A percentile compares a stretch with the other conserved stretches of the same genome.
Evolutionary conservation across 2,113 vertebrate genomes (phyloP).

Genomic region (Siphamia tubifer): DNA sequence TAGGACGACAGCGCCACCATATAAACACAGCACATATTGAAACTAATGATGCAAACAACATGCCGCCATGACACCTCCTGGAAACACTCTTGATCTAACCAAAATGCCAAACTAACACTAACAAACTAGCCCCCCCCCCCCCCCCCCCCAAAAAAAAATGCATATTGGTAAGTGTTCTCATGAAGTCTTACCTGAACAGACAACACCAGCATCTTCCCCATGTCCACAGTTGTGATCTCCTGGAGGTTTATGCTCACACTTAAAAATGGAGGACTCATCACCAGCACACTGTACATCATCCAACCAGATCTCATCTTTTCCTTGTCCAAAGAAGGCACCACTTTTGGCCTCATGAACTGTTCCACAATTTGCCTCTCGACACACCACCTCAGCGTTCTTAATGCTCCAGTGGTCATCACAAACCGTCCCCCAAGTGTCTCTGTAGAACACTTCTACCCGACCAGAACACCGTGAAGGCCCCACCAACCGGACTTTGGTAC

Average conservation of each 20-base stretch:
- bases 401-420: slow-evolving; percentile 68
- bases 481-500: slow-evolving; percentile 27
- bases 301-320: slow-evolving; percentile 56
- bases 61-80: too few species aligned
- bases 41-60: too few species aligned
- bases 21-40: too few species aligned
- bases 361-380: slow-evolving; percentile 58
- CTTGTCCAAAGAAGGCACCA: slow-evolving; percentile 52
- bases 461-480: slow-evolving; percentile 61
- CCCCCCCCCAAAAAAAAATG: too few species aligned
- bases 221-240: slow-evolving; percentile 60
- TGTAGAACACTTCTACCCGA: slow-evolving; percentile 58
- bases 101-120: too few species aligned
- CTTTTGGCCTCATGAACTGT: slow-evolving; percentile 23
- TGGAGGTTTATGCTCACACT: slow-evolving; percentile 28
- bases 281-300: slow-evolving; percentile 68
- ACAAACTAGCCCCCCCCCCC: too few species aligned
- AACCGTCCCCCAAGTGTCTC: slow-evolving; percentile 53
- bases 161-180: too few species aligned
- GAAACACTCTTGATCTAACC: too few species aligned
- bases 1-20: too few species aligned
- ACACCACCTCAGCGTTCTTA: slow-evolving; percentile 53
- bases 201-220: slow-evolving; percentile 64
- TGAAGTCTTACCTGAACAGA: slow-evolving; percentile 51
- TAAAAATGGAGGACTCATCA: slow-evolving; percentile 31